Evolutionary conservation across 2,797 vertebrate genomes (phyloP), one percentile per base, ranked within the genome.

Genomic region (Streptopelia turtur): DNA sequence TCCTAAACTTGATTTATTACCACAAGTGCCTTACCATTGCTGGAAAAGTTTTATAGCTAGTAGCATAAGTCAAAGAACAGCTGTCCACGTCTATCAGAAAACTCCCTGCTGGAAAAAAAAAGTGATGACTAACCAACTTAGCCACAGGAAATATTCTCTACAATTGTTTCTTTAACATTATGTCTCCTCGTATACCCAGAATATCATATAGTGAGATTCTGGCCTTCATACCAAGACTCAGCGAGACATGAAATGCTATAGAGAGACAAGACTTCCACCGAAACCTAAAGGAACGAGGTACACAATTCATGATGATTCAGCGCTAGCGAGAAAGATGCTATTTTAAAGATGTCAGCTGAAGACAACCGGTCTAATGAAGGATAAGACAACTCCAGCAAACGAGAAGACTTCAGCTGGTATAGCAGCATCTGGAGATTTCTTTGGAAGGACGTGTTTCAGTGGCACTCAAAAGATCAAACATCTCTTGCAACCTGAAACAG

Each of bases 1-100:
- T 84, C 33, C 49, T 53, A 84, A 53, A 41, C 21, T 27, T 74
- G 63, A 91, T 95, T 90, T 89, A 91, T 56, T n/a, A 86, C 39
- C 57, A 75, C 60, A 76, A 90, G 28, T 88, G 85, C 59, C 76
- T 81, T 79, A 59, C 33, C 66, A 49, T 22, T 33, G 52, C 59
- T 50, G 49, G 39, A 50, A 47, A 86, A 76, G 47, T n/a, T 90
- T 86, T 86, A 74, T 27, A 88, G 65, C 25, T 49, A 8, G 30
- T 16, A 86, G 43, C 27, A 4, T 23, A 84, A 81, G 39, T n/a
- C 37, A 87, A 76, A 86, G 70, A 74, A 14, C 43, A 89, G 59
- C 63, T 93, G 69, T 35, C 21, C 49, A 64, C 1, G 5, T 66
- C 80, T 68, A 78, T 53, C 85, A 95, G 82, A 86, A 91, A 84